A percentile compares a stretch with the other conserved stretches of the same genome.
These are phyloP conservation scores for Apodemia zela DNA, from an alignment of 2,888 invertebrate genomes.

Conservation along the genomic window DNA sequence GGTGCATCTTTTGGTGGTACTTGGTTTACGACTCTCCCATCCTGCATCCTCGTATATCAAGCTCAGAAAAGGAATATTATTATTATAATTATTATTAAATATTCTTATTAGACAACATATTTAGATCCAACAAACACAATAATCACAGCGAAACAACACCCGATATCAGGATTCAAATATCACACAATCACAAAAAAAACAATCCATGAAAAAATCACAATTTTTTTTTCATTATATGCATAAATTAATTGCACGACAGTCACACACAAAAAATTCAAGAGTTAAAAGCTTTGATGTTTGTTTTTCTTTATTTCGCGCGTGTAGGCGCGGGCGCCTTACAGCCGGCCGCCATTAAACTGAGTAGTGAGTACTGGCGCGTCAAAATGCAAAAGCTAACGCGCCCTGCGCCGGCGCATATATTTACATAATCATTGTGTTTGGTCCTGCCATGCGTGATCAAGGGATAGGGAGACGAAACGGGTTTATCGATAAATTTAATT, in stretches of 20 bases:
- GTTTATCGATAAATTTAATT: constrained; percentile 27
- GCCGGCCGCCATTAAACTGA: constrained; percentile 71
- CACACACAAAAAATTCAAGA: background rate
- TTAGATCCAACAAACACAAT: background rate
- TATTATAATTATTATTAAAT: too few species aligned
- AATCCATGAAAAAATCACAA: background rate
- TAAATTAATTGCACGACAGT: constrained; percentile 1
- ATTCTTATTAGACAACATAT: background rate
- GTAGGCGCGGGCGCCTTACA: constrained; percentile 57
- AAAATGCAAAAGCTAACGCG: constrained; percentile 43
- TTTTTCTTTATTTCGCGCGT: constrained; percentile 34
- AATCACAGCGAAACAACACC: constrained; percentile 9
- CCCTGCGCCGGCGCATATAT: constrained; percentile 55
- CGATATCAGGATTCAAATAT: constrained; percentile 8
- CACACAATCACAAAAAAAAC: constrained; percentile 1
- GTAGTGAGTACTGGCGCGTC: constrained; percentile 67
- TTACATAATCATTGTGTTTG: constrained; percentile 64
- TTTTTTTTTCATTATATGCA: too few species aligned
- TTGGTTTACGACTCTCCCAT: background rate
- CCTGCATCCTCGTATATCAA: background rate
- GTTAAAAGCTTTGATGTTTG: constrained; percentile 14
- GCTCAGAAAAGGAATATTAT: too few species aligned
- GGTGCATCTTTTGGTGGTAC: background rate
- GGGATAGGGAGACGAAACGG: constrained; percentile 24
- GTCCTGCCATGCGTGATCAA: constrained; percentile 46